These are phyloP conservation scores for Druon quercuslanigerum DNA, from an alignment of 1,140 invertebrate species.

Conservation along the genomic window DNA sequence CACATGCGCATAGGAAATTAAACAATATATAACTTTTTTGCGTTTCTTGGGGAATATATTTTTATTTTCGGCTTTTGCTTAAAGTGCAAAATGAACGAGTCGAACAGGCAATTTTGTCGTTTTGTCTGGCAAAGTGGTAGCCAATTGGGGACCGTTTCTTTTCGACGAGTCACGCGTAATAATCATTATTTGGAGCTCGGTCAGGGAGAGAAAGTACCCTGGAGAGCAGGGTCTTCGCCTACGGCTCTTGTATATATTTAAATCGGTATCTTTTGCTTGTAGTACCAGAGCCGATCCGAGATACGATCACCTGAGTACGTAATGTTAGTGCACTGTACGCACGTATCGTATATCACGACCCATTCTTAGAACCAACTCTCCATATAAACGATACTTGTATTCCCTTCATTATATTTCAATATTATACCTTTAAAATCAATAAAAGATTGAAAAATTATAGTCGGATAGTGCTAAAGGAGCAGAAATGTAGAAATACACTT, in stretches of 20 bases:
- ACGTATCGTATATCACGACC: too few relatives aligned
- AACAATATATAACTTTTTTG: too few relatives aligned
- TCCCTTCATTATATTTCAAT: neutral
- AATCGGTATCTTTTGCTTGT: constrained; percentile 48
- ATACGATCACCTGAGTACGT: constrained; percentile 41
- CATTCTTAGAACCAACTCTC: too few relatives aligned
- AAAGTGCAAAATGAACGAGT: too few relatives aligned
- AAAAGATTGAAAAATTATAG: neutral
- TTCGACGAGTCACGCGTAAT: constrained; percentile 62
- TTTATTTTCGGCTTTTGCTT: too few relatives aligned
- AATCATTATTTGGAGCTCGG: constrained; percentile 59
- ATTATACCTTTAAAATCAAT: neutral
- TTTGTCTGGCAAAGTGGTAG: neutral
- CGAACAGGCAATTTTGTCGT: neutral
- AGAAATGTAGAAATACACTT: neutral
- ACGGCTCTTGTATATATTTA: constrained; percentile 54
- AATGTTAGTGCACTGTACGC: constrained; percentile 18
- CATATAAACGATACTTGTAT: neutral
- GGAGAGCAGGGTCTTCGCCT: constrained; percentile 47
- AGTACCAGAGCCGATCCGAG: constrained; percentile 26
- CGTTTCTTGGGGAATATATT: too few relatives aligned
- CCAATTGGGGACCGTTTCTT: constrained; percentile 34
- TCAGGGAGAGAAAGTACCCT: constrained; percentile 62
- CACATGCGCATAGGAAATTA: too few relatives aligned
- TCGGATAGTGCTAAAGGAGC: neutral